A percentile compares a stretch with the other conserved stretches of the same genome.
phyloP scores from a whole-genome alignment of 2,113 vertebrate species.

The Candoia aspera region DNA sequence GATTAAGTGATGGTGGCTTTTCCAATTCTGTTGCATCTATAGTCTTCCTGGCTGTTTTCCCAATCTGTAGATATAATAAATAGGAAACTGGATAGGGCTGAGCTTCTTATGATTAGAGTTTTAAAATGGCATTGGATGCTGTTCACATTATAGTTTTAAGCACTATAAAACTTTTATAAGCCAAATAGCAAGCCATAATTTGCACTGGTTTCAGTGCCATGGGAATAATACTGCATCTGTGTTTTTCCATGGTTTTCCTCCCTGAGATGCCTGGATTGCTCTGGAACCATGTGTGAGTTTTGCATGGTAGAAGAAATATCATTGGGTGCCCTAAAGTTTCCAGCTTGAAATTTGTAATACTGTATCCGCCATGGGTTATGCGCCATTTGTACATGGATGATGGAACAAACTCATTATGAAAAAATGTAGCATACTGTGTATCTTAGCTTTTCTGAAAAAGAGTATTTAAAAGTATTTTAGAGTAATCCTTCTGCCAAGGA shows the following conservation, averaged over 20 bases:
- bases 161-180: conserved; percentile 1
- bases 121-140: neutral
- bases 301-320: neutral
- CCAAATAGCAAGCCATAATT: conserved; percentile 24
- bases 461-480: neutral
- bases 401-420: neutral
- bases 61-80: neutral
- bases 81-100: neutral
- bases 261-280: conserved; percentile 11
- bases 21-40: neutral
- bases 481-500: neutral
- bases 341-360: conserved; percentile 16
- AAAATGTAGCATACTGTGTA: neutral
- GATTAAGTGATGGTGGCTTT: neutral
- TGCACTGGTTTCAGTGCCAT: conserved; percentile 10
- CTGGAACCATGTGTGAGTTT: neutral
- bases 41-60: neutral
- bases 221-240: conserved; percentile 25
- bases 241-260: conserved; percentile 5
- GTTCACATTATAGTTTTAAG: conserved; percentile 31
- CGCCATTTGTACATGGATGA: neutral
- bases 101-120: neutral
- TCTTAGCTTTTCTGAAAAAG: neutral
- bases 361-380: conserved; percentile 1
- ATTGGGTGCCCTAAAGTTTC: neutral